These are phyloP conservation scores for Channa striata DNA, from an alignment of 2,797 vertebrate genomes.

Conservation along the genomic window DNA sequence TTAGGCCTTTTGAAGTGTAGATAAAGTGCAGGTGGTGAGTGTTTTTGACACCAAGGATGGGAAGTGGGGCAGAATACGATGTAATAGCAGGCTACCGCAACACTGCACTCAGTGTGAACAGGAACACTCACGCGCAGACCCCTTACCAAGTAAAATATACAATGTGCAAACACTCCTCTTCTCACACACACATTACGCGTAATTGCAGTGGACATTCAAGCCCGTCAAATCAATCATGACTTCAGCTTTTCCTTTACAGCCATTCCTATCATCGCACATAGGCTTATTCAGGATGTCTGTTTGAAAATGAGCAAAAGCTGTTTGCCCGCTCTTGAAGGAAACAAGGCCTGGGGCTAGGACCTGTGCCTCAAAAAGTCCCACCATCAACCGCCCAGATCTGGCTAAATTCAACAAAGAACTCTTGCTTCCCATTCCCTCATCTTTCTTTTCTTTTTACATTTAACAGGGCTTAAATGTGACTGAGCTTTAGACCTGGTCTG, in stretches of 20 bases:
- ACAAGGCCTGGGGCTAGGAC: constrained; percentile 41
- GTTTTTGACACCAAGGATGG: constrained; percentile 69
- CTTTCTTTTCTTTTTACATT: constrained; percentile 51
- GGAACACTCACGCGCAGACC: constrained; percentile 24
- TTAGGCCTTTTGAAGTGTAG: constrained; percentile 73
- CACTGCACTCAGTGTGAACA: constrained; percentile 26
- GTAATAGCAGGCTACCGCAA: constrained; percentile 52
- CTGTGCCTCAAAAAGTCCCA: constrained; percentile 27
- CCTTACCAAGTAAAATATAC: constrained; percentile 49
- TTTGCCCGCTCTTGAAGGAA: constrained; percentile 48
- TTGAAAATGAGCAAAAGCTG: constrained; percentile 63
- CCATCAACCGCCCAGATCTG: constrained; percentile 36
- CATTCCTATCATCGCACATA: constrained; percentile 52
- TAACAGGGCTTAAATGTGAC: constrained; percentile 65
- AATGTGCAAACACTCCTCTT: constrained; percentile 34
- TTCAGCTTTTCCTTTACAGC: constrained; percentile 51
- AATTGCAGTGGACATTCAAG: constrained; percentile 66
- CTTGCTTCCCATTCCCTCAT: constrained; percentile 26
- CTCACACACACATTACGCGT: constrained; percentile 56
- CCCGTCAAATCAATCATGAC: constrained; percentile 42
- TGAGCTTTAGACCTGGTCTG: constrained; percentile 27
- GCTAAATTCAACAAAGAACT: constrained; percentile 53
- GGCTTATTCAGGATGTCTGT: constrained; percentile 24
- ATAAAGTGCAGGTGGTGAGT: constrained; percentile 72
- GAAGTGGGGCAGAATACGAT: constrained; percentile 46